phyloP scores from a whole-genome alignment of 2,888 invertebrate species.

The Tupiocoris notatus region DNA sequence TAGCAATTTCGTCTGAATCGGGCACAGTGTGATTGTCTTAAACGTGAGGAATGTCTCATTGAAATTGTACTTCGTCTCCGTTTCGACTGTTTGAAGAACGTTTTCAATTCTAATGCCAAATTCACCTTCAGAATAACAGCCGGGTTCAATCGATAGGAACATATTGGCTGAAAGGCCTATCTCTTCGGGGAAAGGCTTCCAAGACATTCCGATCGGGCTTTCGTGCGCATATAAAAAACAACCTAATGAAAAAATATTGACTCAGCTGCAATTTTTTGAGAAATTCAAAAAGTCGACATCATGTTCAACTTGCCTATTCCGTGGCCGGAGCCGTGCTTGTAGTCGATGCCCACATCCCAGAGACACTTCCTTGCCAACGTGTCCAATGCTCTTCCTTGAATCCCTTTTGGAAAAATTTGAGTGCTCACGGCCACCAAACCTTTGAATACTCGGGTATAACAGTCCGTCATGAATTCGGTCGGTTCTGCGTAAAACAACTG shows the following conservation, averaged over 20 bases:
- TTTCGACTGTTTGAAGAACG: slow-evolving; percentile 69
- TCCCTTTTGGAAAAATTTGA: slow-evolving; percentile 72
- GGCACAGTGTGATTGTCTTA: slow-evolving; percentile 80
- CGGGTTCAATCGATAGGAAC: slow-evolving; percentile 86
- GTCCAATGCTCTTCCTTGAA: slow-evolving; percentile 66
- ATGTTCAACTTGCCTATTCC: slow-evolving; percentile 79
- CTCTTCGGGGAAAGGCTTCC: slow-evolving; percentile 69
- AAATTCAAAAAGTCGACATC: too few species aligned
- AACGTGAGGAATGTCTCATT: slow-evolving; percentile 77
- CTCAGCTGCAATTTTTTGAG: too few species aligned
- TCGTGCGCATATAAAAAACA: slow-evolving; percentile 91
- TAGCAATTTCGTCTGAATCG: slow-evolving; percentile 77
- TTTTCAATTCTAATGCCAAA: slow-evolving; percentile 91
- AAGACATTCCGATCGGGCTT: slow-evolving; percentile 78
- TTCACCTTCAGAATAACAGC: slow-evolving; percentile 84
- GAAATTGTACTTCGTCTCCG: slow-evolving; percentile 58
- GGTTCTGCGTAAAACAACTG: slow-evolving; percentile 74
- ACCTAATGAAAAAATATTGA: too few species aligned
- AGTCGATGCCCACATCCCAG: slow-evolving; percentile 90
- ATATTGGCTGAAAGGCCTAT: slow-evolving; percentile 75
- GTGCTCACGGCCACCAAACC: slow-evolving; percentile 76
- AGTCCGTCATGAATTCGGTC: slow-evolving; percentile 68
- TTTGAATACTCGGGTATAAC: slow-evolving; percentile 87
- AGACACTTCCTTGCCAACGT: slow-evolving; percentile 74
- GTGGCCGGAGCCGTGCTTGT: slow-evolving; percentile 91